Evolutionary conservation across 2,888 invertebrate genomes (phyloP), one percentile per base, ranked within the genome.

Genomic region (Diplazon laetatorius): DNA sequence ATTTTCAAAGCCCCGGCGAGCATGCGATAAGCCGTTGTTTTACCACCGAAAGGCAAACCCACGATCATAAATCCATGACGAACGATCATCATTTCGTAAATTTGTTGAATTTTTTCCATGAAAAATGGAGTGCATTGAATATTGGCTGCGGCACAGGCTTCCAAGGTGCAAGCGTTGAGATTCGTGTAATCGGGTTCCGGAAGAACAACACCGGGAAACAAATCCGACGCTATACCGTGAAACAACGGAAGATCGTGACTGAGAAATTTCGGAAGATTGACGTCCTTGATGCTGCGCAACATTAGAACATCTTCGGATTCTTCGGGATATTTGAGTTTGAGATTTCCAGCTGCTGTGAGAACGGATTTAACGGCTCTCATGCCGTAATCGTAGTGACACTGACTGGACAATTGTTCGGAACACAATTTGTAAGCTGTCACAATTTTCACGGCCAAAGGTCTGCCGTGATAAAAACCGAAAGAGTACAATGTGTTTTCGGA

Each of bases 361-460:
- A 99, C 98, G 0, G 97, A 96, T 88, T 98, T 98, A 0, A 99
- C 98, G 0, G 98, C 98, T 79, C 99, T 93, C 98, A 99, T 98
- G 6, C 96, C 98, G 87, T 98, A 98, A 93, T 98, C 98, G 87
- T 98, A 98, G 91, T 98, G 98, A 87, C 95, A 94, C 92, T 98
- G 98, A 0, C 97, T 97, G 12, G 97, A 97, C 82, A 98, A 92
- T 91, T 98, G 98, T 87, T 98, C 98, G 0, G 98, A 98, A 87
- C 98, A 98, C 71, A 98, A 92, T 74, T 96, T 94, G 91, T 98
- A 98, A 0, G 97, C 97, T 20, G 97, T 97, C 1, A 98, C 98
- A 85, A 99, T 98, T 92, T 99, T 99, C 18, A 98, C 94, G 0
- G 98, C 96, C 42, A 98, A 91, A 0, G 96, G 96, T 83, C 97